Conservation (phyloP, 53 echinoderm and acorn worm species). For the Henricia sp. region DNA sequence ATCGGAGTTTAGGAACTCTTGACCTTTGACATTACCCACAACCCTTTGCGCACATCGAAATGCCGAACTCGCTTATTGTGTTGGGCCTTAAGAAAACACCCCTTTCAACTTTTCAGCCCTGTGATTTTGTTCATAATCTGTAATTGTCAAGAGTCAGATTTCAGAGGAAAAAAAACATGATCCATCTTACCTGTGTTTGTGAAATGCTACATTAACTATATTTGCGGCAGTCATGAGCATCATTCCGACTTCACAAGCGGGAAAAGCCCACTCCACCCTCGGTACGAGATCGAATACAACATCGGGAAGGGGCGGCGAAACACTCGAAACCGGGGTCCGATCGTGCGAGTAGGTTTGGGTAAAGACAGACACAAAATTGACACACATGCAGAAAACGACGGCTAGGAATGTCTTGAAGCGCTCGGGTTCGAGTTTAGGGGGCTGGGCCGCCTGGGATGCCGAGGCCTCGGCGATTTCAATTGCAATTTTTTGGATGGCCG, state of each 20-base stretch:
- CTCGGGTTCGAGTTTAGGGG: conserved; percentile 71
- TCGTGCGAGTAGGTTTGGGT: conserved; percentile 92
- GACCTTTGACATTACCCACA: no score
- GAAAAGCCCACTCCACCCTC: conserved; percentile 92
- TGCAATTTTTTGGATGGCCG: conserved; percentile 41
- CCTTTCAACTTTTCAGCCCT: neutral
- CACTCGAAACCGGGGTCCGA: conserved; percentile 86
- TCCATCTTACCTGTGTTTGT: conserved; percentile 88
- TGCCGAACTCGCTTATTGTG: no score
- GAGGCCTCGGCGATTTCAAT: conserved; percentile 45
- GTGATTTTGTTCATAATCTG: neutral
- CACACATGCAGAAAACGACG: conserved; percentile 74
- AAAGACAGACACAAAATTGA: conserved; percentile 87
- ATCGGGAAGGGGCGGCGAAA: conserved; percentile 91
- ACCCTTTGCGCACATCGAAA: no score
- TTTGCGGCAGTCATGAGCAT: conserved; percentile 62
- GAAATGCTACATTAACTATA: conserved; percentile 70
- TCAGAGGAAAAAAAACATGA: neutral
- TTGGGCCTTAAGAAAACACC: neutral
- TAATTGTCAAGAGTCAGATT: neutral
- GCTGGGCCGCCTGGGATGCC: neutral
- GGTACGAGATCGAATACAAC: conserved; percentile 90
- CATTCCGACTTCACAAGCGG: conserved; percentile 88
- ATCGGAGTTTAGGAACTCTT: no score
- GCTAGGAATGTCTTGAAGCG: conserved; percentile 79